Percentiles rank a stretch among this genome's conserved stretches.
These are phyloP conservation scores for Dorcus parallelipipedus DNA, from an alignment of 2,888 invertebrate species.

Conservation along the genomic window DNA sequence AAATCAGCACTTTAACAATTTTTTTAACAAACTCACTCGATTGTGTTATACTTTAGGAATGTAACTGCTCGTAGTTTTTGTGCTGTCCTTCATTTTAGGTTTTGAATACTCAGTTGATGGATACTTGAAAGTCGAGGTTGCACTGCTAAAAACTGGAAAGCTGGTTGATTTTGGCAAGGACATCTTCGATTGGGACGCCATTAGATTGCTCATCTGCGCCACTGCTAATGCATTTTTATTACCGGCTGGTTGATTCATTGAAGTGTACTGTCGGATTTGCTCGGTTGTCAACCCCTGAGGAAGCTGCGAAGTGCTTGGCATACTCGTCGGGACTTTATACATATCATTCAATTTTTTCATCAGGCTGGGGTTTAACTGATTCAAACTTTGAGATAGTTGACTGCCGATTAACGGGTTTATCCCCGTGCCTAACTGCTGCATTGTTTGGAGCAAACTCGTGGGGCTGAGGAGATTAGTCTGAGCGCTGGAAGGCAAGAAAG, in stretches of 20 bases:
- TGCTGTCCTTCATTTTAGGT: constrained; percentile 22
- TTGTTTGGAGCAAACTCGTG: constrained; percentile 25
- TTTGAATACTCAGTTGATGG: constrained; percentile 21
- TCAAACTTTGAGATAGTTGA: constrained; percentile 25
- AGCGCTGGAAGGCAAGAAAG: constrained; percentile 11
- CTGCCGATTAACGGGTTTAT: constrained; percentile 25
- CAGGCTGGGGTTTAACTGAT: constrained; percentile 26
- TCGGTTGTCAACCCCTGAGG: constrained; percentile 8
- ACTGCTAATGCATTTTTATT: not conserved
- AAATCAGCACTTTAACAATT: not conserved
- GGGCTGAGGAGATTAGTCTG: constrained; percentile 22
- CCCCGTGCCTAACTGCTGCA: constrained; percentile 25
- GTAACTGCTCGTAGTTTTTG: constrained; percentile 16
- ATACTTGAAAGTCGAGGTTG: constrained; percentile 21
- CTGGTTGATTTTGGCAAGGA: not conserved
- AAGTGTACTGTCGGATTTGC: constrained; percentile 12
- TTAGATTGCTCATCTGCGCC: not conserved
- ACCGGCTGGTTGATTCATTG: constrained; percentile 5
- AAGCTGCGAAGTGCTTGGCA: constrained; percentile 14
- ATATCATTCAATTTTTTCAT: constrained; percentile 25
- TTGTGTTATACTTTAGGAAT: constrained; percentile 7
- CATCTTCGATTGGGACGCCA: not conserved
- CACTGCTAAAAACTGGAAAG: not conserved
- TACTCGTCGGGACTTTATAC: constrained; percentile 19
- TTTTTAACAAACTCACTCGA: not conserved